These are phyloP conservation scores for Dasysyrphus albostriatus DNA, from an alignment of 2,888 invertebrate species.

Conservation along the genomic window DNA sequence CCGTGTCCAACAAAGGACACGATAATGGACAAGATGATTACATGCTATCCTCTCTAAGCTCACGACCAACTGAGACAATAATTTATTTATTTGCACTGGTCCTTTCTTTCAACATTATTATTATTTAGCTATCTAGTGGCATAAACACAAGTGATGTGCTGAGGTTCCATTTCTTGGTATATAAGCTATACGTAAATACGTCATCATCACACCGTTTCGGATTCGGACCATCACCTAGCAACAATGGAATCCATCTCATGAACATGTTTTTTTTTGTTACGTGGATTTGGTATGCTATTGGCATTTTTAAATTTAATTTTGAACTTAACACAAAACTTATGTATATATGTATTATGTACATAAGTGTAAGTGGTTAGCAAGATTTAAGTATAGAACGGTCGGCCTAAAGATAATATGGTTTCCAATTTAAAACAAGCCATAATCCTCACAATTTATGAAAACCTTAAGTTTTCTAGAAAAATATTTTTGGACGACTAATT, in stretches of 20 bases:
- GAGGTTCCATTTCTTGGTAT: constrained; percentile 20
- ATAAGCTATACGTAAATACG: constrained; percentile 6
- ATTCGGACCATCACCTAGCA: constrained; percentile 31
- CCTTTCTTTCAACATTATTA: constrained; percentile 10
- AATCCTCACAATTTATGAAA: no score
- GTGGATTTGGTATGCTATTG: constrained; percentile 25
- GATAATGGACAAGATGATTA: constrained; percentile 75
- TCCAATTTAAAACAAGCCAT: no score
- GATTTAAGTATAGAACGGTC: no score
- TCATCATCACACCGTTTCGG: constrained; percentile 6
- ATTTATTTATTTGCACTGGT: constrained; percentile 73
- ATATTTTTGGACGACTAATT: no score
- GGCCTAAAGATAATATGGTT: no score
- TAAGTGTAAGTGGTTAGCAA: no score
- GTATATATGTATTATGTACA: no score
- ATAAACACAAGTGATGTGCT: constrained; percentile 36
- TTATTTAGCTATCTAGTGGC: background rate
- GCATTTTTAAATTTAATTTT: no score
- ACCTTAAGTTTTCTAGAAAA: no score
- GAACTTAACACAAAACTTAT: no score
- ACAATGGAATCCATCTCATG: constrained; percentile 54
- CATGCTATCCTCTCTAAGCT: constrained; percentile 56
- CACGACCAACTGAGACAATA: constrained; percentile 53
- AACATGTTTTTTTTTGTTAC: constrained; percentile 31
- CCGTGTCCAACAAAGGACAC: constrained; percentile 70